Percentiles rank a stretch among this genome's conserved stretches.
Evolutionary conservation across 2,888 invertebrate genomes (phyloP).

Genomic region (Tachina lurida): DNA sequence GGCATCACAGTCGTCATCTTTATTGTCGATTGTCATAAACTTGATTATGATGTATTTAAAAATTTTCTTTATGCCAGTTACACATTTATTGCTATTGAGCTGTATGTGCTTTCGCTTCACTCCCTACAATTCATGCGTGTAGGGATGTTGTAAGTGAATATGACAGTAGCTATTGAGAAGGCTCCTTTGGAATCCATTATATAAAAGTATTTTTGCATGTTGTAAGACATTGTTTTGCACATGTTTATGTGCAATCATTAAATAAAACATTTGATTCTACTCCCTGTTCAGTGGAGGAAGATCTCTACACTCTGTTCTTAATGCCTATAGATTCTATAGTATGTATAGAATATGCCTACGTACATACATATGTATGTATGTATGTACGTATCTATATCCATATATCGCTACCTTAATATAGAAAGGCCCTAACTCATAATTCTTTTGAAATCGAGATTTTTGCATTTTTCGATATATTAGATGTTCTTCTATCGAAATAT

Average conservation of each 20-base stretch:
- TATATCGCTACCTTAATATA: too few species aligned
- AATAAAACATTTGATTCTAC: conserved; percentile 22
- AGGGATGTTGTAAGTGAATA: conserved; percentile 43
- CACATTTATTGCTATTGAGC: conserved; percentile 48
- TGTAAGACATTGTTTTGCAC: background rate
- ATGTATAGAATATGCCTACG: too few species aligned
- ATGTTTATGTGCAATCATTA: conserved; percentile 10
- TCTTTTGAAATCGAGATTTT: too few species aligned
- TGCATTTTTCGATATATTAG: too few species aligned
- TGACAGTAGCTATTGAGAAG: conserved; percentile 65
- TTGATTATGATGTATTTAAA: conserved; percentile 66
- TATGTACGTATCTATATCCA: too few species aligned
- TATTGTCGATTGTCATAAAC: conserved; percentile 62
- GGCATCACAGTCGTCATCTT: conserved; percentile 66
- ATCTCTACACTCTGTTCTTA: background rate
- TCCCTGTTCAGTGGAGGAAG: background rate
- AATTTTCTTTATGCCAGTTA: conserved; percentile 61
- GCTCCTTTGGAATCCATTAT: conserved; percentile 46
- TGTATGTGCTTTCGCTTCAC: conserved; percentile 16
- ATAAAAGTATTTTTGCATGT: conserved; percentile 3
- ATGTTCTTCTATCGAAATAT: too few species aligned
- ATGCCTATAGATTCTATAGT: background rate
- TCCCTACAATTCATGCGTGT: conserved; percentile 31
- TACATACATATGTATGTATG: too few species aligned
- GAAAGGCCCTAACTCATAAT: too few species aligned